phyloP scores from a whole-genome alignment of 2,888 invertebrate genomes.

The Conops quadrifasciatus region DNA sequence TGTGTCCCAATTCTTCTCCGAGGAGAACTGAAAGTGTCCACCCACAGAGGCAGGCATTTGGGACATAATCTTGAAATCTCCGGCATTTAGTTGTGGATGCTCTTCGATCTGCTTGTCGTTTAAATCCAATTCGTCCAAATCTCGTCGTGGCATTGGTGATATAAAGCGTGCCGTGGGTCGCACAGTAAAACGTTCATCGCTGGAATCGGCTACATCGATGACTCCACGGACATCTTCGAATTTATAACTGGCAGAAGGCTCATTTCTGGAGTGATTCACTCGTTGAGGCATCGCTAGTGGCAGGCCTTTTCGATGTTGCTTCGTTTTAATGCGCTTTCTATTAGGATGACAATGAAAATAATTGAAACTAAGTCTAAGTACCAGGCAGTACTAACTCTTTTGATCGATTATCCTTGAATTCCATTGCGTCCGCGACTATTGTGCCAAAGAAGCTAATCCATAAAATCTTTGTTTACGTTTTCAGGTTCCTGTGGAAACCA shows the following conservation, averaged over 20 bases:
- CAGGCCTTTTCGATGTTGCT: conserved; percentile 48
- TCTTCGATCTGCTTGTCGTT: conserved; percentile 50
- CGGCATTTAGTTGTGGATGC: conserved; percentile 58
- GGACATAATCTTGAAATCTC: conserved; percentile 62
- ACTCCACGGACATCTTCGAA: conserved; percentile 53
- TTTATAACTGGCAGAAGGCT: conserved; percentile 55
- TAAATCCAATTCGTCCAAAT: conserved; percentile 44
- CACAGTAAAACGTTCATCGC: conserved; percentile 56
- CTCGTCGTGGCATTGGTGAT: neutral
- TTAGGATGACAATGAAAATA: conserved; percentile 27
- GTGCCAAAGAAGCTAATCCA: neutral
- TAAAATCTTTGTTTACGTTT: conserved; percentile 12
- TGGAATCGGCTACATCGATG: conserved; percentile 62
- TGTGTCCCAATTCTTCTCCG: conserved; percentile 65
- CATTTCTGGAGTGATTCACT: conserved; percentile 37
- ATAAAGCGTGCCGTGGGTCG: conserved; percentile 49
- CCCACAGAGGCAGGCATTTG: conserved; percentile 61
- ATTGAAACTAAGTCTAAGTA: neutral
- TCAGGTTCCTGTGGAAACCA: conserved; percentile 16
- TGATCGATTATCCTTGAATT: conserved; percentile 60
- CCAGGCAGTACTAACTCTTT: conserved; percentile 54
- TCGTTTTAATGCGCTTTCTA: conserved; percentile 60
- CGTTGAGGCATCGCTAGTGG: conserved; percentile 24
- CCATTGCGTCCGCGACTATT: conserved; percentile 45
- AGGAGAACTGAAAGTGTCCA: conserved; percentile 64